Evolutionary conservation across 2,888 invertebrate genomes (phyloP), one percentile per base, ranked within the genome.

Genomic region (Drosophila acutilabella): DNA sequence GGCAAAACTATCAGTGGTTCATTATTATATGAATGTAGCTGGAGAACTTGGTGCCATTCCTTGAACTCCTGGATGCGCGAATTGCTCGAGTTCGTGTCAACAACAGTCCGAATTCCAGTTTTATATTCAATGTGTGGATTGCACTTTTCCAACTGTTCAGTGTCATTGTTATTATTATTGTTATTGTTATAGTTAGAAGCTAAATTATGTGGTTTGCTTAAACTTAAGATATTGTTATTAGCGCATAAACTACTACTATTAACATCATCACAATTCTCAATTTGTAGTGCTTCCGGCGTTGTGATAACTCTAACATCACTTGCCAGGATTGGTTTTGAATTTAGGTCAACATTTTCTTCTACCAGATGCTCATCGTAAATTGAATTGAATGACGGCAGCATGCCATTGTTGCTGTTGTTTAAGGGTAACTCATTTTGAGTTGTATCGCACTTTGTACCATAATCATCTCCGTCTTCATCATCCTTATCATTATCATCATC

Each of bases 31-130:
- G 96, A 95, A 90, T 94, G 94, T 90, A 94, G 93, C 83, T 96
- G 95, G 78, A 96, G 94, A 91, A 97, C 96, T 93, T 98, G 96
- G 93, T 98, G 96, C 98, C 98, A 99, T 93, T 98, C 97, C 81
- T 96, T 94, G 94, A 98, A 99, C 90, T 91, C 78, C 65, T 92
- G 90, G 41, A 82, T 72, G 48, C 45, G 64, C 71, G 79, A 45
- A 18, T 14, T 14, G 60, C 78, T 81, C 52, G 81, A 72, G 20
- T 84, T 80, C 33, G 84, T 76, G 13, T 85, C 79, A 20, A 79
- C 71, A 41, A 87, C 81, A 33, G 77, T 68, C 56, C 90, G 85
- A 50, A 90, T 69, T 10, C 91, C 91, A 42, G 83, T 89, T 64
- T 8, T 30, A 8, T 30, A 30, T 30, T 30, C 30, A 30, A 30